These are phyloP conservation scores for Enteromius afrohamiltoni DNA, from an alignment of 2,797 vertebrate species.

Conservation along the genomic window DNA sequence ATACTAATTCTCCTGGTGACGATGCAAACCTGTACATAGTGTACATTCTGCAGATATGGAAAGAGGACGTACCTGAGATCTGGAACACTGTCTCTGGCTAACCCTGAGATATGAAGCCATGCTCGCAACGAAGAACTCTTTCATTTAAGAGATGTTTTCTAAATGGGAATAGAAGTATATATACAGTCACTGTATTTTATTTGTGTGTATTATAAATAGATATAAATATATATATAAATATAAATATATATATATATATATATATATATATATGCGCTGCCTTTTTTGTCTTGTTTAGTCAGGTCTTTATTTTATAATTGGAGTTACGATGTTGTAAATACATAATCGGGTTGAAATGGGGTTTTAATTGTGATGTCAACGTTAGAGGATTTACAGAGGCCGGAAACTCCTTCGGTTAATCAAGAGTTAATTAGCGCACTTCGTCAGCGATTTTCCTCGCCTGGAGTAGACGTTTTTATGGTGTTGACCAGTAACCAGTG, in stretches of 20 bases:
- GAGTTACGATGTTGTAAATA: constrained; percentile 47
- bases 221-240: constrained; percentile 45
- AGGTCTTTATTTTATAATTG: constrained; percentile 50
- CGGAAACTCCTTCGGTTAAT: constrained; percentile 5
- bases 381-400: constrained; percentile 54
- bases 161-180: constrained; percentile 63
- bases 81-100: constrained; percentile 38
- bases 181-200: constrained; percentile 57
- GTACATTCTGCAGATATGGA: constrained; percentile 60
- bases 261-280: constrained; percentile 55
- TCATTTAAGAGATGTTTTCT: constrained; percentile 63
- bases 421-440: constrained; percentile 31
- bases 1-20: constrained; percentile 11
- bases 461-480: constrained; percentile 37
- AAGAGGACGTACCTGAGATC: constrained; percentile 33
- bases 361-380: constrained; percentile 61
- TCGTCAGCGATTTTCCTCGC: constrained; percentile 23
- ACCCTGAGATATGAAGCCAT: constrained; percentile 40
- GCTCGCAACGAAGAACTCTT: constrained; percentile 55
- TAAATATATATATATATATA: constrained; percentile 51
- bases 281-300: constrained; percentile 45
- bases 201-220: constrained; percentile 63
- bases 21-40: constrained; percentile 58
- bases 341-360: constrained; percentile 69
- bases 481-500: constrained; percentile 47